phyloP scores from a whole-genome alignment of 1,140 invertebrate species.

The Amphibalanus amphitrite region DNA sequence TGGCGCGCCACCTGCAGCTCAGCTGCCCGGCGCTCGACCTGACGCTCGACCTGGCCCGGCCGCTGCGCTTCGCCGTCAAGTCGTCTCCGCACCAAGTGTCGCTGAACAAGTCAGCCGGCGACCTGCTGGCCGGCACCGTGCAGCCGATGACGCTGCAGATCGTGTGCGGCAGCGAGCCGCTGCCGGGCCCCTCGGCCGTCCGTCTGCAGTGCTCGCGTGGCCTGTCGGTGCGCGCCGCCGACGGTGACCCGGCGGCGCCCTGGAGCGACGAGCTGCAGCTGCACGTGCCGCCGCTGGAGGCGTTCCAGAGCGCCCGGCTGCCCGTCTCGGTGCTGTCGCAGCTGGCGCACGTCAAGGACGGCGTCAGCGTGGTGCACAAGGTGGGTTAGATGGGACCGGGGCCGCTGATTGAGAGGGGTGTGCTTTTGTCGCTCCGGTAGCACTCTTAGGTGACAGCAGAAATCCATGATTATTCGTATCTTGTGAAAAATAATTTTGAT shows the following conservation, averaged over 20 bases:
- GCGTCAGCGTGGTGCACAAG: background rate
- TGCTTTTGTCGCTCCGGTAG: too few relatives aligned
- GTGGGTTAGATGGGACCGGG: too few relatives aligned
- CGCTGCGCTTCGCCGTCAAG: background rate
- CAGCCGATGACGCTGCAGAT: background rate
- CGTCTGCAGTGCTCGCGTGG: constrained; percentile 26
- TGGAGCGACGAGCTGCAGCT: constrained; percentile 28
- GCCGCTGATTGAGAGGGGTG: too few relatives aligned
- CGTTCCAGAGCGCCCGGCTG: constrained; percentile 4
- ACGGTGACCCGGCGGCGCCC: constrained; percentile 44
- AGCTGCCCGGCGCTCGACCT: background rate
- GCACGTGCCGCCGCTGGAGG: constrained; percentile 9
- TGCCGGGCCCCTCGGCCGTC: background rate
- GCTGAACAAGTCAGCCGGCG: constrained; percentile 24
- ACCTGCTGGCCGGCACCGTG: background rate
- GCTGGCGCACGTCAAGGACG: constrained; percentile 10
- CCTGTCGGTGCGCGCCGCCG: constrained; percentile 42
- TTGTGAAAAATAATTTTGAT: too few relatives aligned
- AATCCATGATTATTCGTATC: too few relatives aligned
- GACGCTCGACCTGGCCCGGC: background rate
- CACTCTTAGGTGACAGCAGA: too few relatives aligned
- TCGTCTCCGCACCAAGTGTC: constrained; percentile 20
- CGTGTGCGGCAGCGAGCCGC: background rate
- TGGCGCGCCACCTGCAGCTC: background rate
- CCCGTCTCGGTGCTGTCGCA: background rate